Percentiles rank a stretch among this genome's conserved stretches.
Conservation (phyloP, 2,797 vertebrate genomes). For the Phoeniculus purpureus region DNA sequence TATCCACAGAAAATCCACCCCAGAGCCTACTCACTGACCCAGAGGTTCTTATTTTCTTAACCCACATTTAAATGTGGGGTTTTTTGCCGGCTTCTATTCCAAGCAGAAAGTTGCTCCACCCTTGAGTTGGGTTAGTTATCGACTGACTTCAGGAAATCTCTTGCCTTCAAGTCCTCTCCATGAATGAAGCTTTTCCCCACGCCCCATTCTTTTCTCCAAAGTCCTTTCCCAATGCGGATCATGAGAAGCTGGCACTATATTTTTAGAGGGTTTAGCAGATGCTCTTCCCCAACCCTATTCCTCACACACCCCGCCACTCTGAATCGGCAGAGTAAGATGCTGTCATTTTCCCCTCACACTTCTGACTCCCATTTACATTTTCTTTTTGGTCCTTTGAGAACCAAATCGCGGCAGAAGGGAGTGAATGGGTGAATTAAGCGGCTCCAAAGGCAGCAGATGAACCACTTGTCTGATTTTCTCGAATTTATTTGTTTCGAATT, state of each 20-base stretch:
- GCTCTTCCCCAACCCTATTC: slow-evolving; percentile 29
- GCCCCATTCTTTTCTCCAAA: neutral
- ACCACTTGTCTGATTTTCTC: slow-evolving; percentile 69
- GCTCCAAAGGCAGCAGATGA: slow-evolving; percentile 67
- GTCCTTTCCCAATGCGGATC: neutral
- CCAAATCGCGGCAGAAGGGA: slow-evolving; percentile 57
- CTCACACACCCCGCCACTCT: slow-evolving; percentile 21
- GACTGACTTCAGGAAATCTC: neutral
- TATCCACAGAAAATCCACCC: neutral
- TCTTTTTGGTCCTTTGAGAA: slow-evolving; percentile 68
- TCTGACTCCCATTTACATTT: slow-evolving; percentile 63
- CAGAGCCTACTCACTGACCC: neutral
- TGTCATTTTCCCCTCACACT: slow-evolving; percentile 40
- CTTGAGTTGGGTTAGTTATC: neutral
- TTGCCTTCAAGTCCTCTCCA: neutral
- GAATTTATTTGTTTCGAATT: slow-evolving; percentile 70
- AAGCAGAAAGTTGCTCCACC: neutral
- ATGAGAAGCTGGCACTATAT: slow-evolving; percentile 22
- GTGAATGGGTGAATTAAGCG: slow-evolving; percentile 64
- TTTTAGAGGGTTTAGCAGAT: slow-evolving; percentile 61
- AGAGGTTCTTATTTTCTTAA: neutral
- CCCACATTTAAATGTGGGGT: neutral
- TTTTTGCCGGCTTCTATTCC: neutral
- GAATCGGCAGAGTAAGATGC: slow-evolving; percentile 40
- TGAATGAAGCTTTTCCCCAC: neutral